phyloP scores from a whole-genome alignment of 35 echinoderm and acorn worm genomes.

The Diadema setosum region DNA sequence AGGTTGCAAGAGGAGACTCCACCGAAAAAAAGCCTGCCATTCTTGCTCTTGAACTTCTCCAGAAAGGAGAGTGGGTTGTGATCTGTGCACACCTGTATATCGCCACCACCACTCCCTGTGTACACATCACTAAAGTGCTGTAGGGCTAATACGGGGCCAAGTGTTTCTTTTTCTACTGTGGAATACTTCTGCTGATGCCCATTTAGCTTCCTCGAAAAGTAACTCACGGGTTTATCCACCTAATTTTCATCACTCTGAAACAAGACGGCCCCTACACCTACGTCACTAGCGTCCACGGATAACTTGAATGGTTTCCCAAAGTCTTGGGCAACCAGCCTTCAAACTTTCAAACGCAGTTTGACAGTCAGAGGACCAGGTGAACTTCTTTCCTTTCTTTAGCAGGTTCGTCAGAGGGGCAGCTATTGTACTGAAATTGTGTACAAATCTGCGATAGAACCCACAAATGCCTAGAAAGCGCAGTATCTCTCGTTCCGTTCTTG shows the following conservation, averaged over 20 bases:
- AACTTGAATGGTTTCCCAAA: constrained; percentile 58
- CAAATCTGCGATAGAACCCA: constrained; percentile 59
- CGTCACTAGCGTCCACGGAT: constrained; percentile 60
- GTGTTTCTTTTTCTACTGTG: constrained; percentile 36
- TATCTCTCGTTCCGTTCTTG: constrained; percentile 31
- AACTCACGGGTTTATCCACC: constrained; percentile 59
- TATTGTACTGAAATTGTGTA: constrained; percentile 48
- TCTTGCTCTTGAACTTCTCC: constrained; percentile 36
- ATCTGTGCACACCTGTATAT: neutral
- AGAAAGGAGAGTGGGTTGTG: constrained; percentile 40
- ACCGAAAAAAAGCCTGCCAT: constrained; percentile 1
- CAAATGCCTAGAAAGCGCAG: constrained; percentile 71
- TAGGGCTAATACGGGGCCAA: constrained; percentile 27
- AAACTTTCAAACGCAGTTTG: constrained; percentile 49
- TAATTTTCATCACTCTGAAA: constrained; percentile 28
- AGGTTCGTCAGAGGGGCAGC: constrained; percentile 47
- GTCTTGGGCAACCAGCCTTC: constrained; percentile 34
- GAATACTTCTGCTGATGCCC: constrained; percentile 9
- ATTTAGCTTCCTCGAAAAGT: constrained; percentile 58
- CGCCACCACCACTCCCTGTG: neutral
- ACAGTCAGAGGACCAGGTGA: constrained; percentile 35
- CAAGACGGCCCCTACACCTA: constrained; percentile 50
- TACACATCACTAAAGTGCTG: constrained; percentile 40
- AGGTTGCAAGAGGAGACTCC: constrained; percentile 24
- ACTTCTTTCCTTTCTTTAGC: constrained; percentile 35